Percentiles rank a stretch among this genome's conserved stretches.
These are phyloP conservation scores for Idaea dimidiata DNA, from an alignment of 2,888 invertebrate species.

Conservation along the genomic window DNA sequence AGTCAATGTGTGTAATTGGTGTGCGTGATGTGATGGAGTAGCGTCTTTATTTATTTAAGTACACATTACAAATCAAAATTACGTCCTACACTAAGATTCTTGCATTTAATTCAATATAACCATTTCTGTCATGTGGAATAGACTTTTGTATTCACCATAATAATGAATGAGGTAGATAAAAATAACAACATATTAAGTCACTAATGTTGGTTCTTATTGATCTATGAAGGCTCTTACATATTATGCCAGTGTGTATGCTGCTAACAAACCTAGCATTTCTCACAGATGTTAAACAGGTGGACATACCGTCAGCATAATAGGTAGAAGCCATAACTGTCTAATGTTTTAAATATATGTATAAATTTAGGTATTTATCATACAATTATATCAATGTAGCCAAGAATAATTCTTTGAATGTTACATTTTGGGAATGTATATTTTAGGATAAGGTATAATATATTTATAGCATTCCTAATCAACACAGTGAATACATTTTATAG, in stretches of 20 bases:
- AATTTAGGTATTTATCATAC: neutral
- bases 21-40: too few relatives aligned
- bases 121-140: neutral
- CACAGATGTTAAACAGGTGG: too few relatives aligned
- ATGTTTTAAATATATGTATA: too few relatives aligned
- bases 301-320: too few relatives aligned
- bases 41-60: too few relatives aligned
- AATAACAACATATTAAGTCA: neutral
- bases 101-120: neutral
- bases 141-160: neutral
- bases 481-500: slow-evolving; percentile 35
- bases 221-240: too few relatives aligned
- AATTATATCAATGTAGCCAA: neutral
- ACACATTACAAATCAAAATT: too few relatives aligned
- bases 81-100: too few relatives aligned
- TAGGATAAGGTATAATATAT: slow-evolving; percentile 30
- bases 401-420: neutral
- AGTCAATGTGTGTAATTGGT: too few relatives aligned
- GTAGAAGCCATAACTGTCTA: too few relatives aligned
- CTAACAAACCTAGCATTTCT: too few relatives aligned
- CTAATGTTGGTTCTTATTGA: neutral
- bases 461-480: slow-evolving; percentile 43
- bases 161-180: neutral
- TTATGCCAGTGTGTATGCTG: too few relatives aligned
- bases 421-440: neutral